Evolutionary conservation across 2,888 invertebrate genomes (phyloP).

Genomic region (Acleris cristana): DNA sequence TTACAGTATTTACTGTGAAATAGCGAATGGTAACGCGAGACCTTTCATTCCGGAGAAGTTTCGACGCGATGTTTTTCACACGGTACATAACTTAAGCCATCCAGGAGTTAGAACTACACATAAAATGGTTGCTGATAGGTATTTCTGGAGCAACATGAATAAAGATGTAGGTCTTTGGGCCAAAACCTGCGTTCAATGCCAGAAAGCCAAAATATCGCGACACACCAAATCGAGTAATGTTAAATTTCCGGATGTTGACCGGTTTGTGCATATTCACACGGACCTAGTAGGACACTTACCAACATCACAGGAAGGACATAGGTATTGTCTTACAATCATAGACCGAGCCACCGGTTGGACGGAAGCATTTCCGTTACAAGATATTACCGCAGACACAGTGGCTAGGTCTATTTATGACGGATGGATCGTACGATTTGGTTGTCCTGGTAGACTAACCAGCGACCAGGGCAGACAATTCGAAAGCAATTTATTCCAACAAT

Average conservation of each 20-base stretch:
- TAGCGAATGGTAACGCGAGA: too few relatives aligned
- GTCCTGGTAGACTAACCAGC: slow-evolving; percentile 23
- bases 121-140: neutral
- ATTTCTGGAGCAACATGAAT: neutral
- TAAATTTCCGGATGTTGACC: slow-evolving; percentile 21
- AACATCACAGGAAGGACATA: too few relatives aligned
- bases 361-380: slow-evolving; percentile 9
- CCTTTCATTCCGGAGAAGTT: too few relatives aligned
- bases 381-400: slow-evolving; percentile 36
- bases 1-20: too few relatives aligned
- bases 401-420: slow-evolving; percentile 32
- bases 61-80: too few relatives aligned
- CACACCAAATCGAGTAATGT: slow-evolving; percentile 31
- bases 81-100: neutral
- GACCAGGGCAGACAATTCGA: slow-evolving; percentile 34
- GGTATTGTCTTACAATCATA: slow-evolving; percentile 2
- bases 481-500: neutral
- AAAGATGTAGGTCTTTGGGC: slow-evolving; percentile 15
- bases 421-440: slow-evolving; percentile 40
- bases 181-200: slow-evolving; percentile 32
- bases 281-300: too few relatives aligned
- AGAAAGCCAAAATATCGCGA: slow-evolving; percentile 32
- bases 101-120: neutral
- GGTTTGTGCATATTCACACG: slow-evolving; percentile 38
- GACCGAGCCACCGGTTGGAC: slow-evolving; percentile 10